Conservation (phyloP, 2,888 invertebrate species). For the Pyrrhosoma nymphula region DNA sequence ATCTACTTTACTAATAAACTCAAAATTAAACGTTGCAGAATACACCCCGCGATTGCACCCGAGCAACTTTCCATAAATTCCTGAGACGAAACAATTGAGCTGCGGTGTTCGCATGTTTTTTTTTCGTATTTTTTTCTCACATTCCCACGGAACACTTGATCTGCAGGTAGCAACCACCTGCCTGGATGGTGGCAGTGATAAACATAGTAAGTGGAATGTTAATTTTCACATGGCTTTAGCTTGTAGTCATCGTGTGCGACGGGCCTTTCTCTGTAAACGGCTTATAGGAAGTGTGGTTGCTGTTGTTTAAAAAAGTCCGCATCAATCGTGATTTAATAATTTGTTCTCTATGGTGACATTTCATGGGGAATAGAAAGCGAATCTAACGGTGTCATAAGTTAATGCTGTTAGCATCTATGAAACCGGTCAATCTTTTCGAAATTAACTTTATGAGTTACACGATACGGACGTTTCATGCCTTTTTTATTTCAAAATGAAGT, state of each 20-base stretch:
- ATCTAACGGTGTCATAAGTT: slow-evolving; percentile 52
- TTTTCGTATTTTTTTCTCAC: not conserved
- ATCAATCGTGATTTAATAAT: not conserved
- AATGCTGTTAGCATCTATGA: slow-evolving; percentile 8
- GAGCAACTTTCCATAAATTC: not conserved
- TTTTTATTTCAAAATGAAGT: not conserved
- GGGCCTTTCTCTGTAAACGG: not conserved
- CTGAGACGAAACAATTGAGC: slow-evolving; percentile 37
- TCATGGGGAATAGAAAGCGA: slow-evolving; percentile 63
- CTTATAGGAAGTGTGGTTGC: not conserved
- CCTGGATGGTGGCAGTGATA: slow-evolving; percentile 54
- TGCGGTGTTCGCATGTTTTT: not conserved
- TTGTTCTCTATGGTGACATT: not conserved
- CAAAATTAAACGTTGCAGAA: too few relatives aligned
- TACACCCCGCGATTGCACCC: too few relatives aligned
- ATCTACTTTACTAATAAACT: too few relatives aligned
- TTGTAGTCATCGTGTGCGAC: not conserved
- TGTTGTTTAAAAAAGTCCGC: not conserved
- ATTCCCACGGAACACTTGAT: slow-evolving; percentile 62
- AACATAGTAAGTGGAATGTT: not conserved
- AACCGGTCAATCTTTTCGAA: slow-evolving; percentile 8
- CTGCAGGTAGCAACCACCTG: slow-evolving; percentile 62
- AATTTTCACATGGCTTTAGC: not conserved
- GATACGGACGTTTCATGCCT: not conserved
- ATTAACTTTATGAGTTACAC: not conserved